Evolutionary conservation across 2,888 invertebrate genomes (phyloP).

Genomic region (Platycnemis pennipes): DNA sequence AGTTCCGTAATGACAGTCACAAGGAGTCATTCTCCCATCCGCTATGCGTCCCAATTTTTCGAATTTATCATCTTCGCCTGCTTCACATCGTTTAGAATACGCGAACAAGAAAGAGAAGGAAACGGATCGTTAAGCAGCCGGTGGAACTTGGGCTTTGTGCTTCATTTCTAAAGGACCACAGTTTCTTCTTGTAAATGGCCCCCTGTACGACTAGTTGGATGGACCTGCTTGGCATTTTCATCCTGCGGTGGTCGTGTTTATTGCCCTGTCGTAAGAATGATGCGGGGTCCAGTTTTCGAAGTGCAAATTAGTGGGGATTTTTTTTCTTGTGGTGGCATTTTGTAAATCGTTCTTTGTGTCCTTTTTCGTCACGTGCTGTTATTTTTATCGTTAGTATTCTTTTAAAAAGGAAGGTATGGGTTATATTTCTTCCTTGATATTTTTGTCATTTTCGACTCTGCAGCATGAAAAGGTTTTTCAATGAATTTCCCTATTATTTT

Average conservation of each 20-base stretch:
- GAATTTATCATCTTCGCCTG: not conserved
- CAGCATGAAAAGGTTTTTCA: not conserved
- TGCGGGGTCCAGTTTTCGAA: not conserved
- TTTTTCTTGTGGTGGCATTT: not conserved
- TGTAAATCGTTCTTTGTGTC: not conserved
- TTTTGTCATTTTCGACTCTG: not conserved
- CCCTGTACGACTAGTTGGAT: not conserved
- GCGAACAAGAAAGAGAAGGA: not conserved
- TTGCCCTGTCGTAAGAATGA: not conserved
- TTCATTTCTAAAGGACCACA: not conserved
- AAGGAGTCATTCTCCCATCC: not conserved
- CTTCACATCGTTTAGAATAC: not conserved
- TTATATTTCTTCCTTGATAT: not conserved
- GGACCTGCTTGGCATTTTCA: not conserved
- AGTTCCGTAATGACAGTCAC: not conserved
- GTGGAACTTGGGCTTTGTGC: not conserved
- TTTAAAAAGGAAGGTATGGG: not conserved
- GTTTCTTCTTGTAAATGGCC: not conserved
- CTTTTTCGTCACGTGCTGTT: not conserved
- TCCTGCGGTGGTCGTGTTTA: not conserved
- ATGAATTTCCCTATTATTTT: not conserved
- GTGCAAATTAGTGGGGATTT: not conserved
- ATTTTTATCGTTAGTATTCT: not conserved
- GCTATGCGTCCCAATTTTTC: not conserved
- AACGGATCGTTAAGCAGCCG: constrained; percentile 18